Evolutionary conservation across 53 echinoderm and acorn worm genomes (phyloP).

Genomic region (Luidia sarsii): DNA sequence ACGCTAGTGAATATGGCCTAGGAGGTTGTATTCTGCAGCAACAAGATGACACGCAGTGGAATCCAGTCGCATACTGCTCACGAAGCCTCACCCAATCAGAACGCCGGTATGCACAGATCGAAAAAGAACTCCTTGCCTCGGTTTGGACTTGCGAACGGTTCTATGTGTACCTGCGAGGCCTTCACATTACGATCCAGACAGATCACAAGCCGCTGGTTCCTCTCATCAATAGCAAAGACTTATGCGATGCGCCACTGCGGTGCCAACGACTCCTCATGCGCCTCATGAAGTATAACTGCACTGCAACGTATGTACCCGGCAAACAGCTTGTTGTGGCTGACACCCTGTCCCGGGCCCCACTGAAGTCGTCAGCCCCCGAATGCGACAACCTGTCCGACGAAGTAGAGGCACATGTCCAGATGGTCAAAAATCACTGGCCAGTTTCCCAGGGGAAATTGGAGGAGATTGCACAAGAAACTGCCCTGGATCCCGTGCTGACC

Average conservation of each 20-base stretch:
- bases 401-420: constrained; percentile 28
- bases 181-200: not conserved
- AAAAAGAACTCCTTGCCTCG: constrained; percentile 58
- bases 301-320: constrained; percentile 12
- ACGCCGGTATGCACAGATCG: constrained; percentile 66
- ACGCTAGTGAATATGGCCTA: constrained; percentile 2
- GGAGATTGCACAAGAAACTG: constrained; percentile 28
- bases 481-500: not conserved
- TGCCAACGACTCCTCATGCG: too few species aligned
- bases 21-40: constrained; percentile 36
- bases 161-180: constrained; percentile 9
- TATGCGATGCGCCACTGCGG: not conserved
- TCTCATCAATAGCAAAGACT: constrained; percentile 11
- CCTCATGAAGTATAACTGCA: constrained; percentile 11
- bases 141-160: constrained; percentile 65
- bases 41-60: constrained; percentile 2
- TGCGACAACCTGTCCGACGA: constrained; percentile 19
- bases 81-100: constrained; percentile 59
- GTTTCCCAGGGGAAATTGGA: constrained; percentile 15
- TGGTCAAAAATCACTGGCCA: constrained; percentile 33
- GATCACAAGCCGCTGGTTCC: constrained; percentile 12
- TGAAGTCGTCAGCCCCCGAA: not conserved
- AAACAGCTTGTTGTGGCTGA: constrained; percentile 26
- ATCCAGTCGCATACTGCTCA: constrained; percentile 61
- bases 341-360: constrained; percentile 10